phyloP scores from a whole-genome alignment of 2,797 vertebrate species.

The Rhynchotus rufescens region DNA sequence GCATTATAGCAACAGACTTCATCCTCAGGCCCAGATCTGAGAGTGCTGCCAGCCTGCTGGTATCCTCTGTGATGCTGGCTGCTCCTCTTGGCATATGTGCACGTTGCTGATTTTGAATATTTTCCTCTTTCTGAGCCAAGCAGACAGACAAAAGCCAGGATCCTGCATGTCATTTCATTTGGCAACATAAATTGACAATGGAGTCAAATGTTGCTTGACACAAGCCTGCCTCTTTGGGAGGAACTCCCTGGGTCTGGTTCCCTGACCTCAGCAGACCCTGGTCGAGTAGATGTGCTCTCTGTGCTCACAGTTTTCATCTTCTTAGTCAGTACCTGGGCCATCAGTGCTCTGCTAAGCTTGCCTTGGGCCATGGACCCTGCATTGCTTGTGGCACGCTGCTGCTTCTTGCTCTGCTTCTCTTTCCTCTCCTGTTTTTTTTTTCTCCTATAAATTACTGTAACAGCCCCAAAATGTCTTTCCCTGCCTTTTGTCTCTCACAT shows the following conservation, averaged over 20 bases:
- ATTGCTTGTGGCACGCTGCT: not conserved
- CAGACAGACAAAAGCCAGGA: not conserved
- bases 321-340: not conserved
- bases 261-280: not conserved
- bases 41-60: not conserved
- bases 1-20: not conserved
- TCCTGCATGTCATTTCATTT: not conserved
- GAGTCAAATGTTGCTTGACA: not conserved
- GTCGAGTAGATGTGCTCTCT: not conserved
- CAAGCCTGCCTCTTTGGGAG: not conserved
- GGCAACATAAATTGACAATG: not conserved
- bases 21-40: not conserved
- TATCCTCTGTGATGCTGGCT: not conserved
- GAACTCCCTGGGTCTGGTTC: accelerated
- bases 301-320: not conserved
- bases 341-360: not conserved
- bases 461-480: not conserved
- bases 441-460: not conserved
- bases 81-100: not conserved
- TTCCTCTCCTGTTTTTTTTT: not conserved
- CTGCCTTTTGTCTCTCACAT: not conserved
- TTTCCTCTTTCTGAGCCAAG: not conserved
- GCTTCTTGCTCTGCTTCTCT: not conserved
- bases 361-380: accelerated
- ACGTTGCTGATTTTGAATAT: not conserved